phyloP scores from a whole-genome alignment of 2,888 invertebrate genomes.

The Himalopsyche anomala region DNA sequence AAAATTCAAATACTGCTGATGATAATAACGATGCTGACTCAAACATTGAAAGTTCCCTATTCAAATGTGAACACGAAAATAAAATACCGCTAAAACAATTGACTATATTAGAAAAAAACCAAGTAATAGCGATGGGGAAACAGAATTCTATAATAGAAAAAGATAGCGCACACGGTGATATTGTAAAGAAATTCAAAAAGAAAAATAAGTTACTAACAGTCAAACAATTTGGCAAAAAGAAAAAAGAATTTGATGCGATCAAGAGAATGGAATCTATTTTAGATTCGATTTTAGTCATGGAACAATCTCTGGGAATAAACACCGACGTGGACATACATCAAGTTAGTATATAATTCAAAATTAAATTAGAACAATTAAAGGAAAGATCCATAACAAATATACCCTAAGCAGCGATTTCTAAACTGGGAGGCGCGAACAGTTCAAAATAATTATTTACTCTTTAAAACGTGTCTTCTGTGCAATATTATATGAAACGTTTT shows the following conservation, averaged over 20 bases:
- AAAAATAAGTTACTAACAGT: conserved; percentile 45
- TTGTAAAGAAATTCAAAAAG: conserved; percentile 56
- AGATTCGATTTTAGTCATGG: conserved; percentile 53
- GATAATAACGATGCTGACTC: not conserved
- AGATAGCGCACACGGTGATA: conserved; percentile 49
- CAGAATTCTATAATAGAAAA: conserved; percentile 46
- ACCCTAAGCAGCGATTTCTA: no score
- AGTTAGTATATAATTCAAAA: conserved; percentile 16
- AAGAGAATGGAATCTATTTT: conserved; percentile 58
- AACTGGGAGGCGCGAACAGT: no score
- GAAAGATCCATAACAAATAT: no score
- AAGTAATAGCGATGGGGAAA: conserved; percentile 17
- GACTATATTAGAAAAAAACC: conserved; percentile 12
- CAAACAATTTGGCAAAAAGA: conserved; percentile 51
- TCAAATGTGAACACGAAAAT: not conserved
- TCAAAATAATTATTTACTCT: no score
- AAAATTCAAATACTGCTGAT: no score
- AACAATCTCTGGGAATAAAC: conserved; percentile 26
- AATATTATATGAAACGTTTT: no score
- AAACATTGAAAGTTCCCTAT: not conserved
- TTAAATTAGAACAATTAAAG: no score
- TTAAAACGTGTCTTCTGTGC: no score
- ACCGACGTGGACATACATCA: conserved; percentile 49
- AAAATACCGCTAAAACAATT: not conserved
- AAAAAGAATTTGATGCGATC: conserved; percentile 47